Percentiles rank a stretch among this genome's conserved stretches.
Conservation (phyloP, 2,113 vertebrate genomes). For the Cebidichthys violaceus region DNA sequence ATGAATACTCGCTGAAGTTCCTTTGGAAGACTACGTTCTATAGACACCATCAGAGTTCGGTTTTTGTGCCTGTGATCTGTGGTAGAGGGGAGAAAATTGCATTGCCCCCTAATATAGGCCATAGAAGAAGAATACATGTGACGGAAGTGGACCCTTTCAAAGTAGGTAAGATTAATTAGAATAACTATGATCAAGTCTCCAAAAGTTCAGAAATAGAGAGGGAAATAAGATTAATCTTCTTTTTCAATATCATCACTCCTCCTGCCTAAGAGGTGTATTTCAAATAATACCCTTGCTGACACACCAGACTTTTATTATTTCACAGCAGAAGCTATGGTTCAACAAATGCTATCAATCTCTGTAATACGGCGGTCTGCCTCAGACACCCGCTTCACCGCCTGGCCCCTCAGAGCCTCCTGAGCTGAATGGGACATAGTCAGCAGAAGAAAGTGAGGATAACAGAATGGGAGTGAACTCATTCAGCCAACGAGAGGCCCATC, state of each 20-base stretch:
- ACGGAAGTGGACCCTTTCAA: slow-evolving; percentile 54
- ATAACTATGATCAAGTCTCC: slow-evolving; percentile 35
- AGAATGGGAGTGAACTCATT: slow-evolving; percentile 54
- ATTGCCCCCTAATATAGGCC: slow-evolving; percentile 69
- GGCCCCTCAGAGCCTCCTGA: slow-evolving; percentile 43
- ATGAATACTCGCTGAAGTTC: slow-evolving; percentile 74
- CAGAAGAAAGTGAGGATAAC: slow-evolving; percentile 48
- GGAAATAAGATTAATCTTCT: slow-evolving; percentile 25
- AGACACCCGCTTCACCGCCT: slow-evolving; percentile 28
- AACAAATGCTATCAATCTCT: slow-evolving; percentile 61
- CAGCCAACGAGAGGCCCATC: slow-evolving; percentile 31
- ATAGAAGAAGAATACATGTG: slow-evolving; percentile 60
- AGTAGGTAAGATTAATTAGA: slow-evolving; percentile 65
- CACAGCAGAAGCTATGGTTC: slow-evolving; percentile 56
- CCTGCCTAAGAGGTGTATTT: slow-evolving; percentile 37
- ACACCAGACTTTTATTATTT: slow-evolving; percentile 61
- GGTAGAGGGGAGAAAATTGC: slow-evolving; percentile 66
- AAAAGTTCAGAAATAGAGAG: slow-evolving; percentile 38
- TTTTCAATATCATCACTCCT: slow-evolving; percentile 25
- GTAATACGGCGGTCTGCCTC: slow-evolving; percentile 45
- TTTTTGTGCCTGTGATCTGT: slow-evolving; percentile 69
- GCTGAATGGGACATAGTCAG: slow-evolving; percentile 61
- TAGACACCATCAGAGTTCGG: slow-evolving; percentile 69
- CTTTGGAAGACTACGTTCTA: slow-evolving; percentile 70
- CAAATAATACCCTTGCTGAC: slow-evolving; percentile 37